A percentile compares a stretch with the other conserved stretches of the same genome.
Conservation (phyloP, 2,888 invertebrate genomes). For the Macaria liturata region DNA sequence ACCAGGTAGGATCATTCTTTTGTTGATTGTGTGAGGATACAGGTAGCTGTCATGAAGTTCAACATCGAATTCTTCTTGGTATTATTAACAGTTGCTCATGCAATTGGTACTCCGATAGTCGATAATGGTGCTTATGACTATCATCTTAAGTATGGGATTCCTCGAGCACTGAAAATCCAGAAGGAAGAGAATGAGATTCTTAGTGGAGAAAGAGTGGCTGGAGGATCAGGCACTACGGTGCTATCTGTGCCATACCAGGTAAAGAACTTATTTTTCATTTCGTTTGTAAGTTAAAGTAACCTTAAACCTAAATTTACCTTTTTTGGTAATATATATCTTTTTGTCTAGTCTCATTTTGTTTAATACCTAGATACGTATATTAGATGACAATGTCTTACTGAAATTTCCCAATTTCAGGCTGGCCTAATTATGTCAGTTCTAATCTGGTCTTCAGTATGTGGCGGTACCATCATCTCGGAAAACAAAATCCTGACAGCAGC, state of each 20-base stretch:
- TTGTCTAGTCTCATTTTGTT: too few relatives aligned
- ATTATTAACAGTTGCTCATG: constrained; percentile 17
- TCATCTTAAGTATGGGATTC: constrained; percentile 38
- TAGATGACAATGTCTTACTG: background rate
- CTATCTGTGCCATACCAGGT: too few relatives aligned
- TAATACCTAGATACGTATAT: background rate
- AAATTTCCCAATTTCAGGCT: constrained; percentile 37
- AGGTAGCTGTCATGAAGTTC: too few relatives aligned
- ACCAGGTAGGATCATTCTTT: too few relatives aligned
- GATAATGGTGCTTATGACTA: constrained; percentile 45
- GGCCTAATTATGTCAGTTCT: constrained; percentile 46
- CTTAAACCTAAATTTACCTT: too few relatives aligned
- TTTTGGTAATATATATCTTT: too few relatives aligned
- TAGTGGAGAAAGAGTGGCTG: constrained; percentile 40
- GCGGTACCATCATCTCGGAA: constrained; percentile 47
- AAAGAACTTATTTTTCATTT: too few relatives aligned
- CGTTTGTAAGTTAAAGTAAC: too few relatives aligned
- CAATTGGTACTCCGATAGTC: constrained; percentile 24
- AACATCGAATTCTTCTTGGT: too few relatives aligned
- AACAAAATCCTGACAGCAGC: constrained; percentile 47
- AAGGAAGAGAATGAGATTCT: constrained; percentile 41
- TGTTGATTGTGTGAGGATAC: too few relatives aligned
- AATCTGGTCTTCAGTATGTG: constrained; percentile 45
- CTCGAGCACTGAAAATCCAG: constrained; percentile 45
- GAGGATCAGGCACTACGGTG: constrained; percentile 40